Conservation (phyloP, 2,888 invertebrate species). For the Dicyrtoma fusca region DNA sequence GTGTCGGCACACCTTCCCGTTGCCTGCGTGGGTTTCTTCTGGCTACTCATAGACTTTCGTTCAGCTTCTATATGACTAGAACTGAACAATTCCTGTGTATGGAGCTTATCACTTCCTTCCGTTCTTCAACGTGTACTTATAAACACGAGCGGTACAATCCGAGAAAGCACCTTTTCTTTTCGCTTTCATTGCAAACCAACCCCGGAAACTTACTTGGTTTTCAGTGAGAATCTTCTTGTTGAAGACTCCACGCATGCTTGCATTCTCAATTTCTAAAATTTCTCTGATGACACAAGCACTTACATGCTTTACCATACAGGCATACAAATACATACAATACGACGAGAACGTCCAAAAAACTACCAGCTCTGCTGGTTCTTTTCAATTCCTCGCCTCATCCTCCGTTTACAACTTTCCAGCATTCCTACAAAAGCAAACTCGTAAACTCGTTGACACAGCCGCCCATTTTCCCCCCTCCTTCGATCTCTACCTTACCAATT, state of each 20-base stretch:
- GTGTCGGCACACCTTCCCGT: too few species aligned
- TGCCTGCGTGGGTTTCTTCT: too few species aligned
- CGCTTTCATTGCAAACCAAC: conserved; percentile 14
- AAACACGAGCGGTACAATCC: conserved; percentile 5
- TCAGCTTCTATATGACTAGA: not conserved
- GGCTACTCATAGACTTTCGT: not conserved
- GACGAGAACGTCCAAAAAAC: not conserved
- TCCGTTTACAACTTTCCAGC: not conserved
- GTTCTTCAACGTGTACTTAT: too few species aligned
- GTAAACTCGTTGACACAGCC: conserved; percentile 14
- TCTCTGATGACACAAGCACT: conserved; percentile 23
- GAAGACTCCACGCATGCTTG: conserved; percentile 33
- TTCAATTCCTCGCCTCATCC: not conserved
- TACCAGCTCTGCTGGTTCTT: not conserved
- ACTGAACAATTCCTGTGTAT: too few species aligned
- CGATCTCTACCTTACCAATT: not conserved
- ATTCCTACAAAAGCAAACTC: conserved; percentile 11
- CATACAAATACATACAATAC: not conserved
- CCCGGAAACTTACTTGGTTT: conserved; percentile 27
- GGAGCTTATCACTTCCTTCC: too few species aligned
- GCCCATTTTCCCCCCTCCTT: conserved; percentile 6
- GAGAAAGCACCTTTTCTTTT: conserved; percentile 23
- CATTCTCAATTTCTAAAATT: conserved; percentile 32
- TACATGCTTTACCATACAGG: conserved; percentile 6
- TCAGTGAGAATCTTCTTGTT: conserved; percentile 15